Evolutionary conservation across 2,113 vertebrate genomes (phyloP).

Genomic region (Sphyrna mokarran): DNA sequence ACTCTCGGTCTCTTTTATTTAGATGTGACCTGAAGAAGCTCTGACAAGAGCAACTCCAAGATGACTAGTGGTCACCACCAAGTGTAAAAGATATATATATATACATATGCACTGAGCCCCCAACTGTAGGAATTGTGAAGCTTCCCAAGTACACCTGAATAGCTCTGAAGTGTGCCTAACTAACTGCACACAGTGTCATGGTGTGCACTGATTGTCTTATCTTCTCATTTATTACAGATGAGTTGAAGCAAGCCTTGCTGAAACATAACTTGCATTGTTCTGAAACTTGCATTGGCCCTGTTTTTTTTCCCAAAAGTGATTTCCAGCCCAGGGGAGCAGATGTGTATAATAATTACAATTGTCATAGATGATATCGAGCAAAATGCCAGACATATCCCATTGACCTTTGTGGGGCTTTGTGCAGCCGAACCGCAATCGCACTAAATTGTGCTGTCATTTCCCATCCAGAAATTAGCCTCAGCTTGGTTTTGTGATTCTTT

Average conservation of each 20-base stretch:
- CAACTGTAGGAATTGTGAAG: constrained; percentile 61
- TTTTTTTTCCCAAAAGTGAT: constrained; percentile 50
- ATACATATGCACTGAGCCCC: constrained; percentile 65
- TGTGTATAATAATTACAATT: constrained; percentile 30
- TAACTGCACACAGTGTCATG: constrained; percentile 75
- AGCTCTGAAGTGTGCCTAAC: constrained; percentile 79
- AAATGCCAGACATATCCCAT: neutral
- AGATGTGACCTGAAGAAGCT: constrained; percentile 63
- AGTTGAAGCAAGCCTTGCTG: constrained; percentile 99
- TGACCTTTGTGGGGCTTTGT: neutral
- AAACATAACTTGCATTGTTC: constrained; percentile 84
- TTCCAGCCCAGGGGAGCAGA: constrained; percentile 51
- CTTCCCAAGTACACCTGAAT: constrained; percentile 73
- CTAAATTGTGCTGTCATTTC: neutral
- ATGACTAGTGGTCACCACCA: constrained; percentile 68
- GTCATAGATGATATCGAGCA: neutral
- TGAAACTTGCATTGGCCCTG: constrained; percentile 69
- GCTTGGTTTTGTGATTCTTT: constrained; percentile 1
- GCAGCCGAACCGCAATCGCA: neutral
- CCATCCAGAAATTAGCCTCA: constrained; percentile 11
- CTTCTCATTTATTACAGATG: constrained; percentile 99
- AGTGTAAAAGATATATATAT: constrained; percentile 44
- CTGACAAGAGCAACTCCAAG: constrained; percentile 59
- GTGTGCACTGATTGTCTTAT: constrained; percentile 98
- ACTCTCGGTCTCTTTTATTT: constrained; percentile 65